Base-by-base conservation (phyloP, 2,113 vertebrate species). In the Pseudolaguvia tuberculata region DNA sequence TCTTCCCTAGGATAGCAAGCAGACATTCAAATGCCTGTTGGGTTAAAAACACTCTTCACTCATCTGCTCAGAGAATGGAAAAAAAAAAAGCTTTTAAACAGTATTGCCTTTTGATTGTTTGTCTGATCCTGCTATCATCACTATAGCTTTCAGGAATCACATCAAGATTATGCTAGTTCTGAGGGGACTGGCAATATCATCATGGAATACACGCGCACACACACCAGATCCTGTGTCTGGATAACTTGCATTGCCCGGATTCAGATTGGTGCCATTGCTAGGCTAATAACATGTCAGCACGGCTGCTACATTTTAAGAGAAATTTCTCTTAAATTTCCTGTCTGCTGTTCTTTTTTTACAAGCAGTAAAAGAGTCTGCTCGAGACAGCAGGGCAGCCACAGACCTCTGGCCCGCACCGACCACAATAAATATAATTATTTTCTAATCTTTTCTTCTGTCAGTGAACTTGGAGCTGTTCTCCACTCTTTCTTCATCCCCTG, bases 391-490 rank as follows among this genome's bases (percentile, higher is more conserved):
- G 5, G 48, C 71, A 72, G 69, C 61, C 20, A 31, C 52, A 35
- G 51, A 18, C 72, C 27, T 55, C 35, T 14, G 39, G 18, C 71
- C 39, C 25, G 42, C 71, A 50, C 63, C 57, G 31, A 48, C 61
- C 55, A 56, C 63, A 67, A 58, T 78, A 63, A 78, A 72, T 78
- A 67, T 75, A 66, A 78, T 76, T 39, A 76, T 69, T 67, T 76
- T 76, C 65, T 81, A 81, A 79, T 79, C 77, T 81, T 81, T 62
- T 78, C 5, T 70, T 72, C 59, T 78, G 76, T 81, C 80, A 73
- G 42, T 76, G 73, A n/a, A 72, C 53, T 58, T 65, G 17, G 42
- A 47, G 45, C 45, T 50, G 23, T 52, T 42, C 20, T 52, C 10
- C 27, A 13, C 14, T 69, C 15, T 53, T 20, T 53, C 42, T 57